Conservation (phyloP, 2,888 invertebrate species). For the Cerastis rubricosa region DNA sequence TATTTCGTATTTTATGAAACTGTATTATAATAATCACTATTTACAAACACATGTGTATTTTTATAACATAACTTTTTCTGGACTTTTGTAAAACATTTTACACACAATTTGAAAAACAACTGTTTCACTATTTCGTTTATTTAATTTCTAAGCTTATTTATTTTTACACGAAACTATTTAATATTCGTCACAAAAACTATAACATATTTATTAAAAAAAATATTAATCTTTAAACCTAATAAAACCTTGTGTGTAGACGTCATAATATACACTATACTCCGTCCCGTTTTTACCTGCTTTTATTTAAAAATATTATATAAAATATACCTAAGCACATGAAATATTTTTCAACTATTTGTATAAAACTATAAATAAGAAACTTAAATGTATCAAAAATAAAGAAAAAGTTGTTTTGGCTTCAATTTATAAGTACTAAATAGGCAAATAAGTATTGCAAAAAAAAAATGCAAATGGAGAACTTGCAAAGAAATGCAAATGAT, state of each 20-base stretch:
- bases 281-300: slow-evolving; percentile 80
- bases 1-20: slow-evolving; percentile 34
- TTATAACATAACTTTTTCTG: slow-evolving; percentile 37
- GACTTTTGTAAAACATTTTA: slow-evolving; percentile 11
- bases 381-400: slow-evolving; percentile 32
- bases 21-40: slow-evolving; percentile 18
- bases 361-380: slow-evolving; percentile 52
- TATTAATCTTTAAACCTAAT: slow-evolving; percentile 9
- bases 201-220: slow-evolving; percentile 32
- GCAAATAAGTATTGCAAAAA: slow-evolving; percentile 33
- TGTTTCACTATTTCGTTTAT: slow-evolving; percentile 2
- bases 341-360: slow-evolving; percentile 60
- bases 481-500: slow-evolving; percentile 4
- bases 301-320: slow-evolving; percentile 64
- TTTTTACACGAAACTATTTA: slow-evolving; percentile 22
- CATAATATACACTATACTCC: slow-evolving; percentile 75
- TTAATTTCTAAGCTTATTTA: slow-evolving; percentile 39
- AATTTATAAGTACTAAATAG: slow-evolving; percentile 61
- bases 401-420: slow-evolving; percentile 58
- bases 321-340: slow-evolving; percentile 52
- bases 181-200: slow-evolving; percentile 46
- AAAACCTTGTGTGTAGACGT: slow-evolving; percentile 74
- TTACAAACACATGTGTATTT: slow-evolving; percentile 45
- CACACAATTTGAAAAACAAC: slow-evolving; percentile 9
- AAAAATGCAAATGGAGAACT: slow-evolving; percentile 6